Percentiles rank a stretch among this genome's conserved stretches.
These are phyloP conservation scores for Falcunculus frontatus DNA, from an alignment of 2,113 vertebrate genomes.

Conservation along the genomic window DNA sequence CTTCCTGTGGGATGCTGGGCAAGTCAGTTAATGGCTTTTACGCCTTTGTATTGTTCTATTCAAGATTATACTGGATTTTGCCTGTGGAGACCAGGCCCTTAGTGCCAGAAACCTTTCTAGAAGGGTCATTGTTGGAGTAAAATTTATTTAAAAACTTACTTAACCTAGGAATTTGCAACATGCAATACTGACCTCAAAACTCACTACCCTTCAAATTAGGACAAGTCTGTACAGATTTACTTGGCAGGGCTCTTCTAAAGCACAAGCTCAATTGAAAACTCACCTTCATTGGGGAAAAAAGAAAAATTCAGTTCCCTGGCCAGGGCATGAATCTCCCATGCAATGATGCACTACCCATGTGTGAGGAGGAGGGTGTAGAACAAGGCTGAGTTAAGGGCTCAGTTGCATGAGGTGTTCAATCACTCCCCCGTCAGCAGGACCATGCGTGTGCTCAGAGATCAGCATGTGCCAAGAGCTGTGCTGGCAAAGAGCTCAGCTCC, in stretches of 20 bases:
- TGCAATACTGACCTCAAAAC: neutral
- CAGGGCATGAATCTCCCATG: neutral
- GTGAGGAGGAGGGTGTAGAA: neutral
- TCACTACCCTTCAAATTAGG: neutral
- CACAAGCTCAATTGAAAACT: neutral
- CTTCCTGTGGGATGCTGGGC: constrained; percentile 31
- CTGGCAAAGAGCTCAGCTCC: neutral
- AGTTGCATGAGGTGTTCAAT: neutral
- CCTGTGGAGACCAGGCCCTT: neutral
- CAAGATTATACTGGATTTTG: neutral
- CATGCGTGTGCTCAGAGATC: accelerated
- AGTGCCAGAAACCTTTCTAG: neutral
- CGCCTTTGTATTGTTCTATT: constrained; percentile 21
- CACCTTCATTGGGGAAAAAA: neutral
- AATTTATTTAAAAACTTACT: neutral
- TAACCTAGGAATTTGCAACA: neutral
- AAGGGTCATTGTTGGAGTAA: neutral
- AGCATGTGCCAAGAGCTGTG: neutral
- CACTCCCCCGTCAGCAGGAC: accelerated
- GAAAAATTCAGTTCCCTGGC: neutral
- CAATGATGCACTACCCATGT: neutral
- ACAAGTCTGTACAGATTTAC: neutral
- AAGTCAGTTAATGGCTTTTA: neutral
- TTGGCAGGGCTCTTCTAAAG: neutral
- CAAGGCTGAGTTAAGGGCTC: neutral